Evolutionary conservation across 2,113 vertebrate genomes (phyloP).

Genomic region (Larimichthys crocea): DNA sequence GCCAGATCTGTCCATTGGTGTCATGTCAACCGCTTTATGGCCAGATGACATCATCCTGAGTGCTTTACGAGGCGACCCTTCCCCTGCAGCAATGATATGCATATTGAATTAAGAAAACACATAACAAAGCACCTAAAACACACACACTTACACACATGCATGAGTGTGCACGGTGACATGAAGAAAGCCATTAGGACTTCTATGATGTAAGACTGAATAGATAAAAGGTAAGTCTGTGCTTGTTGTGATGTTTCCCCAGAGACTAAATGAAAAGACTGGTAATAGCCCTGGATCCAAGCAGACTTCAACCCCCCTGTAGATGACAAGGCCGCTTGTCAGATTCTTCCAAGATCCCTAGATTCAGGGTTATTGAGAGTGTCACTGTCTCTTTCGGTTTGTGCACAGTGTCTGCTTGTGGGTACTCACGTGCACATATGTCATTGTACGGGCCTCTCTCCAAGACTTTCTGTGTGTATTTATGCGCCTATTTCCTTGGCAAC

Average conservation of each 20-base stretch:
- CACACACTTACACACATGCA: background rate
- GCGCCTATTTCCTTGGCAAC: constrained; percentile 28
- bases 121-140: background rate
- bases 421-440: background rate
- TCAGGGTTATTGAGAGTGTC: constrained; percentile 70
- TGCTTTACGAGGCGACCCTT: constrained; percentile 16
- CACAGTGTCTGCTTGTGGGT: constrained; percentile 13
- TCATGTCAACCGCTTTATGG: constrained; percentile 44
- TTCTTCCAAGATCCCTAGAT: constrained; percentile 31
- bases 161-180: background rate
- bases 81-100: constrained; percentile 2
- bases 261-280: constrained; percentile 48
- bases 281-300: constrained; percentile 42
- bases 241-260: constrained; percentile 50
- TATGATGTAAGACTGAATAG: constrained; percentile 29
- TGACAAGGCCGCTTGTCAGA: constrained; percentile 57
- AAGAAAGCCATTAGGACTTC: constrained; percentile 18
- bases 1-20: constrained; percentile 47
- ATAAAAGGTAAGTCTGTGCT: constrained; percentile 4
- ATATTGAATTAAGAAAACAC: constrained; percentile 4
- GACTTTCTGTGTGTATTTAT: constrained; percentile 10
- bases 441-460: background rate
- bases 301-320: constrained; percentile 16
- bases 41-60: constrained; percentile 54
- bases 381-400: constrained; percentile 67